phyloP scores from a whole-genome alignment of 2,888 invertebrate genomes.

The Apodemia hepburni region DNA sequence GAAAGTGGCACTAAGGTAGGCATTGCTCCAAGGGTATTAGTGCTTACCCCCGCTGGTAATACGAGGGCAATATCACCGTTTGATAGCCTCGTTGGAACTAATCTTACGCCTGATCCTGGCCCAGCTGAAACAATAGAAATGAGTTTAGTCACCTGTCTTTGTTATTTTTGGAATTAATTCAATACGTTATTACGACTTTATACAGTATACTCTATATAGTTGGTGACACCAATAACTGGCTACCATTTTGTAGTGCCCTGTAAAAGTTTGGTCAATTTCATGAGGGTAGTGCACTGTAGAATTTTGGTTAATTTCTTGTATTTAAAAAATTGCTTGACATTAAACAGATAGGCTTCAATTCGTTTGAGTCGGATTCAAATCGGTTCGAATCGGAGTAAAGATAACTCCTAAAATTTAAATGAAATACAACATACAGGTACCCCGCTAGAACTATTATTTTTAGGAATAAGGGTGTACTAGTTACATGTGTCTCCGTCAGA shows the following conservation, averaged over 20 bases:
- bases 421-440: neutral
- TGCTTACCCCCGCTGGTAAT: conserved; percentile 83
- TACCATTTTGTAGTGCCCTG: no score
- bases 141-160: neutral
- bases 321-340: no score
- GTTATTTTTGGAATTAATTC: no score
- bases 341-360: no score
- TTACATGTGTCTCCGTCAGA: neutral
- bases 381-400: no score
- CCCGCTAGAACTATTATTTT: neutral
- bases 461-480: neutral
- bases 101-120: conserved; percentile 84
- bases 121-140: conserved; percentile 81
- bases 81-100: conserved; percentile 89
- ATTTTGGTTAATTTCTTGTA: no score
- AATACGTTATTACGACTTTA: neutral
- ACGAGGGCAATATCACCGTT: conserved; percentile 92
- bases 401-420: no score
- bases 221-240: no score
- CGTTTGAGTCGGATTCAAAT: no score
- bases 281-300: no score
- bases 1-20: conserved; percentile 88
- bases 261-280: no score
- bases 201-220: no score
- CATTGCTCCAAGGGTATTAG: conserved; percentile 73